Conservation (phyloP, 2,113 vertebrate genomes). For the Calidris pygmaea region DNA sequence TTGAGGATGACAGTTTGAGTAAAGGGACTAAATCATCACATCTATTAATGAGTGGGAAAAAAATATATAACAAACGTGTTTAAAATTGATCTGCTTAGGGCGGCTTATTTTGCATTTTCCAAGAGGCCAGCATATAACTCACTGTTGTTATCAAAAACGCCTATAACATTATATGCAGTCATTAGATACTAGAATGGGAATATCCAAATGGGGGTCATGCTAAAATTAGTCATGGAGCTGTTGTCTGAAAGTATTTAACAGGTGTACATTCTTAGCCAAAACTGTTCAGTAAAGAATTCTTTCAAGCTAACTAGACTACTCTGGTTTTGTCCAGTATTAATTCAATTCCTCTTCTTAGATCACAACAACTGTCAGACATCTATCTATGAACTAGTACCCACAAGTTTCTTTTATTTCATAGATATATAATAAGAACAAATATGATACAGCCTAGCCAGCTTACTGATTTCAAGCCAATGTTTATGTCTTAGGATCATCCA, state of each 20-base stretch:
- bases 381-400: background rate
- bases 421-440: background rate
- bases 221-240: conserved; percentile 9
- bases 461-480: background rate
- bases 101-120: background rate
- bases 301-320: conserved; percentile 1
- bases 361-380: background rate
- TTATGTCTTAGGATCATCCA: background rate
- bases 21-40: background rate
- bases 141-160: background rate
- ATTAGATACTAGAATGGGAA: background rate
- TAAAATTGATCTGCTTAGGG: background rate
- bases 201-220: background rate
- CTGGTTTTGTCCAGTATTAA: background rate
- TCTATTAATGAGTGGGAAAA: background rate
- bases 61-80: background rate
- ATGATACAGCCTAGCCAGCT: background rate
- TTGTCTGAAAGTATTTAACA: conserved; percentile 22
- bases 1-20: background rate
- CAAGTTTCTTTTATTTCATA: background rate
- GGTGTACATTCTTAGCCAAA: conserved; percentile 15
- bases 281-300: background rate
- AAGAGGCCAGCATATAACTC: background rate
- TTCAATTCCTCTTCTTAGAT: conserved; percentile 1
- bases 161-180: background rate